Conservation (phyloP, 2,888 invertebrate genomes). For the Ichneumon xanthorius region DNA sequence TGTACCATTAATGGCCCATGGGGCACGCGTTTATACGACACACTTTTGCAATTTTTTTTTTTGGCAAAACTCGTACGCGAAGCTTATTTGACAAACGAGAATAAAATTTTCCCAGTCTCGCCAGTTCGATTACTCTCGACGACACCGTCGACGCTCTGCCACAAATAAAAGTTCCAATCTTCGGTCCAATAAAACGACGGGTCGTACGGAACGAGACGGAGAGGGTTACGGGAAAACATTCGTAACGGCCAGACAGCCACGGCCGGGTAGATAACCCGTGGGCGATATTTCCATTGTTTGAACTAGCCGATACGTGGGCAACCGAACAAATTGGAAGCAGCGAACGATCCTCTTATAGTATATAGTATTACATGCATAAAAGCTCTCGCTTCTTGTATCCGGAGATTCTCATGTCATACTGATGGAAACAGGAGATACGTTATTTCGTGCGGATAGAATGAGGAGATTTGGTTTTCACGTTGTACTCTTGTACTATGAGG, state of each 20-base stretch:
- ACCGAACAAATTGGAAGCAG: constrained; percentile 42
- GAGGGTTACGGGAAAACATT: constrained; percentile 23
- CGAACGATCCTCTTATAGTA: background rate
- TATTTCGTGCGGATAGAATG: background rate
- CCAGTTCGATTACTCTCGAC: constrained; percentile 15
- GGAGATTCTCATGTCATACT: background rate
- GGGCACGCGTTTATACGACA: background rate
- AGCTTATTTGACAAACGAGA: constrained; percentile 24
- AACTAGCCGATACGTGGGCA: constrained; percentile 12
- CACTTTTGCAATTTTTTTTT: background rate
- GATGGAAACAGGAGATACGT: constrained; percentile 9
- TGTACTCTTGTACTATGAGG: background rate
- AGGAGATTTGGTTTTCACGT: background rate
- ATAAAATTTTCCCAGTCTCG: constrained; percentile 12
- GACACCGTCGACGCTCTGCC: constrained; percentile 9
- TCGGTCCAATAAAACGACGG: constrained; percentile 10
- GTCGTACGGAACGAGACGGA: background rate
- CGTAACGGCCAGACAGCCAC: constrained; percentile 30
- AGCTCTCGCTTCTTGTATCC: constrained; percentile 6
- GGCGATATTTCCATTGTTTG: constrained; percentile 39
- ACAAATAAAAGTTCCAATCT: constrained; percentile 48
- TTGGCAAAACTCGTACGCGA: background rate
- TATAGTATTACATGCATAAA: constrained; percentile 34
- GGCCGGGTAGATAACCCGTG: constrained; percentile 3
- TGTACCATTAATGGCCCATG: background rate